These are phyloP conservation scores for Sarcophaga bullata DNA, from an alignment of 1,140 invertebrate species.

Conservation along the genomic window DNA sequence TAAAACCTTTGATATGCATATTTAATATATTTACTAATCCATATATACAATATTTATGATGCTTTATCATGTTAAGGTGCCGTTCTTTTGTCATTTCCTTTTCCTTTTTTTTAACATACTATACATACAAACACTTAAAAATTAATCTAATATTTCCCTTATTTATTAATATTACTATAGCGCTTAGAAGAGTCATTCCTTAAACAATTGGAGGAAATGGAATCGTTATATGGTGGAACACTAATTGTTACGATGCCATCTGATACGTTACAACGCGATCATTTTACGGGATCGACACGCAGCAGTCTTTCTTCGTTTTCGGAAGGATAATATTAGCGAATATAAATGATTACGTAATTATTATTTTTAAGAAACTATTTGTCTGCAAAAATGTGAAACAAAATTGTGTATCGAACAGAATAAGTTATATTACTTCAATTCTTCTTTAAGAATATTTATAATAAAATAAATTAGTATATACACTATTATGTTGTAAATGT, in stretches of 20 bases:
- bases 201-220: slow-evolving; percentile 84
- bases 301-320: slow-evolving; percentile 75
- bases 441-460: slow-evolving; percentile 23
- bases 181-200: slow-evolving; percentile 87
- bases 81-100: too few species aligned
- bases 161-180: slow-evolving; percentile 65
- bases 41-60: too few species aligned
- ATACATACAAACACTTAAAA: too few species aligned
- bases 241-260: slow-evolving; percentile 70
- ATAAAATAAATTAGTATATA: neutral
- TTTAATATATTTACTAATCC: too few species aligned
- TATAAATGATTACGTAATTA: neutral
- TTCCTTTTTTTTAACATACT: too few species aligned
- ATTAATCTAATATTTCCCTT: too few species aligned
- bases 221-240: slow-evolving; percentile 75
- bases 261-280: slow-evolving; percentile 71
- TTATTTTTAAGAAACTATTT: neutral
- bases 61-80: too few species aligned
- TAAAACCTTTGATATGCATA: too few species aligned
- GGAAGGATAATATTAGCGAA: slow-evolving; percentile 49
- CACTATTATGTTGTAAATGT: slow-evolving; percentile 17
- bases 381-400: neutral
- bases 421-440: slow-evolving; percentile 18
- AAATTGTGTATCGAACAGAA: slow-evolving; percentile 42
- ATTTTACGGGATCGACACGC: slow-evolving; percentile 71